phyloP scores from a whole-genome alignment of 2,888 invertebrate genomes.

The Noctua pronuba region DNA sequence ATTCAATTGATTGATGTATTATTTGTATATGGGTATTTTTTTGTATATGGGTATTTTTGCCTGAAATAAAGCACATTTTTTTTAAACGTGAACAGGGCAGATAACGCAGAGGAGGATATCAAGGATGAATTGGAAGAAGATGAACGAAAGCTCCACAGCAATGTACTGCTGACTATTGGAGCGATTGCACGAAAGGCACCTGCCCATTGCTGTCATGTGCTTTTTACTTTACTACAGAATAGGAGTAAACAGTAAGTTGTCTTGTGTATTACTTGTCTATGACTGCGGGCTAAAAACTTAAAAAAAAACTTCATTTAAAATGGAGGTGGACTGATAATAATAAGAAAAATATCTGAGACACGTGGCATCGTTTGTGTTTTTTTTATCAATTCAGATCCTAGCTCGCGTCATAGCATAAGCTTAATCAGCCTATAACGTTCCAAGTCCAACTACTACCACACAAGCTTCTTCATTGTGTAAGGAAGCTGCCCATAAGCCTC shows the following conservation, averaged over 20 bases:
- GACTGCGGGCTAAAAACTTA: neutral
- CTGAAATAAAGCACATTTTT: neutral
- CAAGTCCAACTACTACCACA: neutral
- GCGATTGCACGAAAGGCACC: constrained; percentile 91
- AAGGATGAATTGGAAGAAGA: constrained; percentile 86
- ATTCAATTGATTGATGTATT: neutral
- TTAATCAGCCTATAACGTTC: neutral
- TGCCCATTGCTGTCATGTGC: constrained; percentile 91
- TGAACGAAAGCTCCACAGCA: constrained; percentile 86
- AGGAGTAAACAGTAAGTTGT: constrained; percentile 89
- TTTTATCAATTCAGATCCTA: neutral
- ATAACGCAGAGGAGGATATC: constrained; percentile 82
- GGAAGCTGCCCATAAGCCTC: neutral
- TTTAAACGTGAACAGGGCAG: constrained; percentile 72
- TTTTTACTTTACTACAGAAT: constrained; percentile 92
- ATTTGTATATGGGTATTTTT: neutral
- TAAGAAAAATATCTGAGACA: neutral
- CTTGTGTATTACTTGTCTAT: neutral
- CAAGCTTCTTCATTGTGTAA: neutral
- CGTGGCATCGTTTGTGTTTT: neutral
- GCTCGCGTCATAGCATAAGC: neutral
- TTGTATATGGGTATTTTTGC: neutral
- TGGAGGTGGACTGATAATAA: neutral
- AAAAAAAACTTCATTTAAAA: neutral
- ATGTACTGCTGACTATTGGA: constrained; percentile 94